Conservation (phyloP, 2,888 invertebrate genomes). For the Cryptocephalus primarius region DNA sequence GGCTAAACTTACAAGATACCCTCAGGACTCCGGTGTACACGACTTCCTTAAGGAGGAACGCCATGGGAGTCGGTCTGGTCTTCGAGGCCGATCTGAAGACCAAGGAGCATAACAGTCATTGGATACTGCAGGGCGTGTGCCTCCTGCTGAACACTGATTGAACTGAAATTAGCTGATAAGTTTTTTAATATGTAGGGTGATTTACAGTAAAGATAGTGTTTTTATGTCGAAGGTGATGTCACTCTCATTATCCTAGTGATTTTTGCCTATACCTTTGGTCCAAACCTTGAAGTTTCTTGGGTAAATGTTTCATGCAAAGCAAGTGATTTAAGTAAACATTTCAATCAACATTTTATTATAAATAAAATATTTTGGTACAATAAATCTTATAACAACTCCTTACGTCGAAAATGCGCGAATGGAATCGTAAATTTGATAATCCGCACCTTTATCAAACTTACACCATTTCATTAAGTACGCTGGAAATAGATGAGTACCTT, state of each 20-base stretch:
- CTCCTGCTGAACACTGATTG: conserved; percentile 72
- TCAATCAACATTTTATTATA: background rate
- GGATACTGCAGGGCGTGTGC: conserved; percentile 86
- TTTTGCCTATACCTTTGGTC: too few relatives aligned
- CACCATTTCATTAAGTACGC: background rate
- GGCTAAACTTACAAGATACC: conserved; percentile 80
- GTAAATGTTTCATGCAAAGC: too few relatives aligned
- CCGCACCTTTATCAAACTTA: conserved; percentile 28
- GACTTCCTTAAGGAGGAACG: conserved; percentile 75
- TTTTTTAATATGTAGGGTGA: too few relatives aligned
- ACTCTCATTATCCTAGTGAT: too few relatives aligned
- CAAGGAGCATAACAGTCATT: conserved; percentile 72
- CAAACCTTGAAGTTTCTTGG: too few relatives aligned
- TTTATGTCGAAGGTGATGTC: too few relatives aligned
- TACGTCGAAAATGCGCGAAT: background rate
- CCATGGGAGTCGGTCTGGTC: conserved; percentile 84
- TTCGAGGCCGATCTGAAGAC: conserved; percentile 83
- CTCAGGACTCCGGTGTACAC: conserved; percentile 82
- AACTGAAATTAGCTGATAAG: background rate
- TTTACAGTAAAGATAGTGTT: too few relatives aligned
- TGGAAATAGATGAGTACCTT: background rate
- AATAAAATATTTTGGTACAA: conserved; percentile 1
- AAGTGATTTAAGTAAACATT: background rate
- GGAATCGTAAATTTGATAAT: conserved; percentile 22
- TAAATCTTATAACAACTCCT: background rate